Percentiles rank a stretch among this genome's conserved stretches.
Conservation (phyloP, 2,113 vertebrate genomes). For the Ailurus styani region DNA sequence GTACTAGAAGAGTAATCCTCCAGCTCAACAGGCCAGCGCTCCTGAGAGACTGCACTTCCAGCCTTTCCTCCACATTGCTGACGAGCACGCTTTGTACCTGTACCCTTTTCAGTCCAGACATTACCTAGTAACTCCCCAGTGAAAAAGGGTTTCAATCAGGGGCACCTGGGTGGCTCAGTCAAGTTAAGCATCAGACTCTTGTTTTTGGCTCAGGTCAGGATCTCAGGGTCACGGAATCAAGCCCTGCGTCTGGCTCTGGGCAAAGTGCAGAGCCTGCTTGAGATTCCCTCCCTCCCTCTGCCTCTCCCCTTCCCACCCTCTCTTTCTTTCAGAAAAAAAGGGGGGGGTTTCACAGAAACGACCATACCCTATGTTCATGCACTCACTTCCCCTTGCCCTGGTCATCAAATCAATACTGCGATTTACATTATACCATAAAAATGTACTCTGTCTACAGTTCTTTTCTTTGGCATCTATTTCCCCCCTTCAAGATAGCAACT, state of each 20-base stretch:
- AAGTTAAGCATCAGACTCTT: neutral
- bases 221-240: neutral
- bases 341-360: neutral
- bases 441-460: neutral
- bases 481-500: neutral
- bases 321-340: too few species aligned
- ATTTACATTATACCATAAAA: neutral
- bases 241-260: neutral
- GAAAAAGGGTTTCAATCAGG: neutral
- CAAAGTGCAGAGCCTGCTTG: neutral
- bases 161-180: neutral
- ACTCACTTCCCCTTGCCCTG: neutral
- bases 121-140: neutral
- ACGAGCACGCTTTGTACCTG: neutral
- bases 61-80: neutral
- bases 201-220: neutral
- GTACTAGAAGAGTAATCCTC: neutral
- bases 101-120: neutral
- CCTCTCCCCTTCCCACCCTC: too few species aligned
- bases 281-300: neutral
- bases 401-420: neutral
- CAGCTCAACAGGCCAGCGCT: accelerated
- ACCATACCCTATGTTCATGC: neutral
- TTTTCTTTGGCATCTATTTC: neutral
- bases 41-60: accelerated